Evolutionary conservation across 2,113 vertebrate species (phyloP), one percentile per base, ranked within the genome.

Genomic region (Pontoporia blainvillei): DNA sequence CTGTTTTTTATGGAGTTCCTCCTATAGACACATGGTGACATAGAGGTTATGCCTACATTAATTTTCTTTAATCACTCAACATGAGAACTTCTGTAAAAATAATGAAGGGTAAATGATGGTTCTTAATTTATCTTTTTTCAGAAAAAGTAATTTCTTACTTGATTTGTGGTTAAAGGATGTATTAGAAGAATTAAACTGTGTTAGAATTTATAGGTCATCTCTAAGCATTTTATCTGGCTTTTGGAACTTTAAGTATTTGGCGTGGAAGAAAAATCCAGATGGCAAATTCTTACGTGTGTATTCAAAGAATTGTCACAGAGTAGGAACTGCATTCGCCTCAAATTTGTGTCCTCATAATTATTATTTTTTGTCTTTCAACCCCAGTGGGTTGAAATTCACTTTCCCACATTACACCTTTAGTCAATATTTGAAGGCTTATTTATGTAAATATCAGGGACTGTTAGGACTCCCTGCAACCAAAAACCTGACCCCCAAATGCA

Each of bases 371-470:
- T 57, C 34, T 64, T 52, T 44, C 20, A 21, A 7, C 21, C 10
- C 20, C 15, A 49, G 5, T 3, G 61, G 14, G 23, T 79, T 95
- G 86, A 69, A 76, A 82, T 64, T 39, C 64, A 23, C n/a, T 39
- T 69, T 86, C 62, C 62, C 34, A 64, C 41, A 12, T 18, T 2
- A 39, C 36, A 39, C 39, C 49, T 81, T 87, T 20, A 44, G 94
- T 92, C 91, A 96, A 71, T 90, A 82, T 94, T 85, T 92, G 46
- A 39, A 96, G n/a, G 27, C 31, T 44, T 82, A 2, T 78, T 76
- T 90, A 21, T 94, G 82, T 91, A 85, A 94, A 82, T 67, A 86
- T 69, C 93, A 92, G 88, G 64, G 76, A 78, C 81, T 34, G 13
- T 27, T 18, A 88, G 92, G 59, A 76, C 52, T 96, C 91, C n/a